Conservation (phyloP, 2,113 vertebrate genomes). For the Eidolon helvum region DNA sequence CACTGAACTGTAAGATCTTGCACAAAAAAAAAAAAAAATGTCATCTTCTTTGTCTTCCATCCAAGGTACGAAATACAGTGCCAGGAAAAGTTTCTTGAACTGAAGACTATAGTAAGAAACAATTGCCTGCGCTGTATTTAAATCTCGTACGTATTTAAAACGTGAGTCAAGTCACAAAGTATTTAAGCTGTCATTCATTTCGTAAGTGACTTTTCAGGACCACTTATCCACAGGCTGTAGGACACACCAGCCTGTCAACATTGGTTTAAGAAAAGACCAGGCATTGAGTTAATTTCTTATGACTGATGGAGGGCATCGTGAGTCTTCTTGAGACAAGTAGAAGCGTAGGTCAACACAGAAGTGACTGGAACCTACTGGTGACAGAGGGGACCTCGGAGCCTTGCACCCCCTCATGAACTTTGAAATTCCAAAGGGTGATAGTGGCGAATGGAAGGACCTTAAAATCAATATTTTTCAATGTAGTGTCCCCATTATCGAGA, state of each 20-base stretch:
- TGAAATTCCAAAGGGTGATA: neutral
- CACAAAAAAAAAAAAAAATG: neutral
- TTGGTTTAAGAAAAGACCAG: neutral
- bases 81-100: neutral
- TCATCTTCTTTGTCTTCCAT: neutral
- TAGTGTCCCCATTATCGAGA: neutral
- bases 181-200: neutral
- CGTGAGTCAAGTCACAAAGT: neutral
- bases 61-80: neutral
- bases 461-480: neutral
- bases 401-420: neutral
- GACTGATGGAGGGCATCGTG: neutral
- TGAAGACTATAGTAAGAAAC: neutral
- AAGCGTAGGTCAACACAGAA: neutral
- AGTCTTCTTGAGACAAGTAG: neutral
- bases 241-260: neutral
- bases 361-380: neutral
- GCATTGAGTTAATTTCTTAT: neutral
- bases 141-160: neutral
- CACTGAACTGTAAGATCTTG: neutral
- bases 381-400: neutral
- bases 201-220: neutral
- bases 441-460: too few species aligned
- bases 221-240: neutral
- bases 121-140: neutral